Conservation (phyloP, 1,140 invertebrate species). For the Dinoponera quadriceps region DNA sequence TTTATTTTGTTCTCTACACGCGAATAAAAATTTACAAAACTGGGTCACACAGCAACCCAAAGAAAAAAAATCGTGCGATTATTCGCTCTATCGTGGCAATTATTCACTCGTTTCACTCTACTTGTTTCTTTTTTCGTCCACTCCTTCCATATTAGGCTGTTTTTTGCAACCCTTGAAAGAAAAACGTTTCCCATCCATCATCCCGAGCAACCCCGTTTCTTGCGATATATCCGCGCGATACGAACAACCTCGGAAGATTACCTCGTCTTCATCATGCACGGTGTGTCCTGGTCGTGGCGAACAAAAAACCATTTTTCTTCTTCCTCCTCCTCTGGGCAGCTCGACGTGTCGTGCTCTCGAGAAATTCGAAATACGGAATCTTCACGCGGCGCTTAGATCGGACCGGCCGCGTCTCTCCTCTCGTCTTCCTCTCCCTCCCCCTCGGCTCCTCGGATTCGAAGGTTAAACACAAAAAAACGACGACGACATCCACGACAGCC, state of each 20-base stretch:
- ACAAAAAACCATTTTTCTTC: background rate
- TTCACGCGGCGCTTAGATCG: background rate
- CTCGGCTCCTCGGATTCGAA: slow-evolving; percentile 60
- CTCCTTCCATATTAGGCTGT: too few species aligned
- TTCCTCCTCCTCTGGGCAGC: background rate
- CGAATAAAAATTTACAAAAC: too few species aligned
- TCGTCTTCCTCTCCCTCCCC: background rate
- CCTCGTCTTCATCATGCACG: background rate
- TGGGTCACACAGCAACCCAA: too few species aligned
- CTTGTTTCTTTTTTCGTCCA: too few species aligned
- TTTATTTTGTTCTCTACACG: too few species aligned
- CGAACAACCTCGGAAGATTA: background rate
- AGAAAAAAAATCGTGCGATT: too few species aligned
- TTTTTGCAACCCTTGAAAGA: too few species aligned
- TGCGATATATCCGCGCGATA: background rate
- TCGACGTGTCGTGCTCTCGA: background rate
- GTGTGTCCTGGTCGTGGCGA: background rate
- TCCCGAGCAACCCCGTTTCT: background rate
- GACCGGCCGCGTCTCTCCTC: background rate
- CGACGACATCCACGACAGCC: slow-evolving; percentile 55
- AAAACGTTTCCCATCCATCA: background rate
- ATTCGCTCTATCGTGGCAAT: too few species aligned
- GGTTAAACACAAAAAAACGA: slow-evolving; percentile 74
- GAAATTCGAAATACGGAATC: background rate
- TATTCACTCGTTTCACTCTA: too few species aligned